A percentile compares a stretch with the other conserved stretches of the same genome.
Conservation (phyloP, 2,113 vertebrate genomes). For the Sceloporus tristichus region DNA sequence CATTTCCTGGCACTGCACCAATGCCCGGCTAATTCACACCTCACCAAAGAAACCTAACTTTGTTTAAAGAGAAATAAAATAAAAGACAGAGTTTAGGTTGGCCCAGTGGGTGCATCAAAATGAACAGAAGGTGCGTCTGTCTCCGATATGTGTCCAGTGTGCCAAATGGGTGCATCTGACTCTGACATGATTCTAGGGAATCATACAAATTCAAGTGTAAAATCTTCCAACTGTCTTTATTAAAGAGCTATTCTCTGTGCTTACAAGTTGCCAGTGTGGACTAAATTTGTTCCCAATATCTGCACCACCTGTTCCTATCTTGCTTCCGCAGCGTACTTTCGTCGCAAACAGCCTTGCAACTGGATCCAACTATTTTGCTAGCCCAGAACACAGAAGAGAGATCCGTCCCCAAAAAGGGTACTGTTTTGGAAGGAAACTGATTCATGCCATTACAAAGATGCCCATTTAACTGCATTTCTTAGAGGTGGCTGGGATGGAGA, state of each 20-base stretch:
- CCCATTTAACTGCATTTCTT: background rate
- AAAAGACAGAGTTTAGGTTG: background rate
- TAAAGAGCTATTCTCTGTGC: background rate
- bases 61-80: background rate
- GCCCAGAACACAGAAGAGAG: too few species aligned
- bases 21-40: background rate
- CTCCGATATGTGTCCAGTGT: too few species aligned
- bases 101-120: background rate
- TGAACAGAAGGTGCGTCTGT: too few species aligned
- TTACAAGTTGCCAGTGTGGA: background rate
- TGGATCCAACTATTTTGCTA: background rate
- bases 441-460: background rate
- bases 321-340: background rate
- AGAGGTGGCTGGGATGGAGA: background rate
- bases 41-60: background rate
- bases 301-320: background rate
- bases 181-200: background rate
- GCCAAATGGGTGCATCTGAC: too few species aligned
- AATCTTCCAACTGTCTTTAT: background rate
- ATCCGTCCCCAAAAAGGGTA: background rate
- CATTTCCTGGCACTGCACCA: background rate
- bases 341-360: background rate
- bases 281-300: background rate
- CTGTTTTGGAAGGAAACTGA: background rate
- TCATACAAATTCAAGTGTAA: background rate